A percentile compares a stretch with the other conserved stretches of the same genome.
These are phyloP conservation scores for Drosophila auraria DNA, from an alignment of 1,140 invertebrate species.

Conservation along the genomic window DNA sequence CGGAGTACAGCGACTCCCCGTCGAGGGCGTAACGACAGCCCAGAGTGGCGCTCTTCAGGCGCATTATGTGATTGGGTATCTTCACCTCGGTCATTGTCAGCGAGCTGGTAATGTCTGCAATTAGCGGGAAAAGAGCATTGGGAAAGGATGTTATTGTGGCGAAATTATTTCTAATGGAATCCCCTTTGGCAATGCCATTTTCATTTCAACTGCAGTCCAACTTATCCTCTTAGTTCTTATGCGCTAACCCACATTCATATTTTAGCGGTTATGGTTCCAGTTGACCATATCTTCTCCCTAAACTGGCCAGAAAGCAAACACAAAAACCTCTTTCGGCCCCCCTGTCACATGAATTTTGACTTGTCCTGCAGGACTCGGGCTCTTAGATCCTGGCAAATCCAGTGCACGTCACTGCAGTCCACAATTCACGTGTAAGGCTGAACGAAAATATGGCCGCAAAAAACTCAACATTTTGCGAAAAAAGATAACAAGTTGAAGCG, in stretches of 20 bases:
- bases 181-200: conserved; percentile 9
- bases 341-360: conserved; percentile 76
- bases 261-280: conserved; percentile 26
- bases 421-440: conserved; percentile 65
- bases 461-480: conserved; percentile 18
- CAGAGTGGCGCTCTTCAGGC: conserved; percentile 89
- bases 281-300: conserved; percentile 57
- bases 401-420: conserved; percentile 74
- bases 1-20: conserved; percentile 92
- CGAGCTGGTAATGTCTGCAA: conserved; percentile 86
- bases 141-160: conserved; percentile 45
- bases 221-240: conserved; percentile 36
- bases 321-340: conserved; percentile 29
- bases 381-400: conserved; percentile 30
- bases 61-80: conserved; percentile 89
- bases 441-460: conserved; percentile 25
- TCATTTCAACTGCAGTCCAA: conserved; percentile 15
- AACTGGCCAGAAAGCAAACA: conserved; percentile 56
- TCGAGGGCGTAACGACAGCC: conserved; percentile 93
- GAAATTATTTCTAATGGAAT: conserved; percentile 61
- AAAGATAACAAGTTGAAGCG: background rate
- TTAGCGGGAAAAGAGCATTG: conserved; percentile 42
- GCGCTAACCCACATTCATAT: conserved; percentile 40
- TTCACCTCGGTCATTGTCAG: conserved; percentile 88
- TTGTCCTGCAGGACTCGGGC: conserved; percentile 55